Percentiles rank a stretch among this genome's conserved stretches.
Conservation (phyloP, 2,888 invertebrate genomes). For the Drosophila tanythrix region DNA sequence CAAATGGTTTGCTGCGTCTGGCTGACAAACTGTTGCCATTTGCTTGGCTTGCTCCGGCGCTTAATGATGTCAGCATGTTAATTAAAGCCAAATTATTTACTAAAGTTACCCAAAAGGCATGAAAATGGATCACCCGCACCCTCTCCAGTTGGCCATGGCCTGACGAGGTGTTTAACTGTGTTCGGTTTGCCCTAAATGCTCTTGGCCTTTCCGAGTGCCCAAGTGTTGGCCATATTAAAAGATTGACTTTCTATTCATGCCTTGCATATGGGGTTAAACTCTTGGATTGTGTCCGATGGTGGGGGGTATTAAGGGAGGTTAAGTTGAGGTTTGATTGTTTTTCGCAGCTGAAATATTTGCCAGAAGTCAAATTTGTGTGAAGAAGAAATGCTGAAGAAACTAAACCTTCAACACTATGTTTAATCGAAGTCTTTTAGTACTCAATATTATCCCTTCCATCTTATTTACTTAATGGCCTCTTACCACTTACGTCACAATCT, state of each 20-base stretch:
- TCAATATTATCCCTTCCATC: neutral
- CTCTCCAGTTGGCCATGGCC: neutral
- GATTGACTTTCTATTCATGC: conserved; percentile 17
- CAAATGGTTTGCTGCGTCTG: conserved; percentile 63
- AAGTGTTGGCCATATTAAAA: conserved; percentile 43
- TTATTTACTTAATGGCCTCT: neutral
- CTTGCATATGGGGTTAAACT: conserved; percentile 25
- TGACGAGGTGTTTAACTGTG: conserved; percentile 37
- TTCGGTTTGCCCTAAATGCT: conserved; percentile 31
- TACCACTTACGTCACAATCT: neutral
- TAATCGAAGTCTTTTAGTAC: too few species aligned
- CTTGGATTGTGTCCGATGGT: neutral
- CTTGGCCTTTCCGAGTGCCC: conserved; percentile 39
- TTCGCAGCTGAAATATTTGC: neutral
- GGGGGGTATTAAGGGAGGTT: neutral
- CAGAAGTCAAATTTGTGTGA: neutral
- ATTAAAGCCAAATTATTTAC: conserved; percentile 84
- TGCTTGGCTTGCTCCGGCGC: conserved; percentile 42
- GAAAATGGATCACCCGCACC: neutral
- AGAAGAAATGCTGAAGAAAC: neutral
- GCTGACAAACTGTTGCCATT: conserved; percentile 77
- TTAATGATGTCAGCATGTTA: conserved; percentile 82
- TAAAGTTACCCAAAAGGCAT: conserved; percentile 53
- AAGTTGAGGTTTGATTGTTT: neutral
- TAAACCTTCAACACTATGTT: too few species aligned